Percentiles rank a stretch among this genome's conserved stretches.
phyloP scores from a whole-genome alignment of 2,888 invertebrate genomes.

The Aphrophora alni region DNA sequence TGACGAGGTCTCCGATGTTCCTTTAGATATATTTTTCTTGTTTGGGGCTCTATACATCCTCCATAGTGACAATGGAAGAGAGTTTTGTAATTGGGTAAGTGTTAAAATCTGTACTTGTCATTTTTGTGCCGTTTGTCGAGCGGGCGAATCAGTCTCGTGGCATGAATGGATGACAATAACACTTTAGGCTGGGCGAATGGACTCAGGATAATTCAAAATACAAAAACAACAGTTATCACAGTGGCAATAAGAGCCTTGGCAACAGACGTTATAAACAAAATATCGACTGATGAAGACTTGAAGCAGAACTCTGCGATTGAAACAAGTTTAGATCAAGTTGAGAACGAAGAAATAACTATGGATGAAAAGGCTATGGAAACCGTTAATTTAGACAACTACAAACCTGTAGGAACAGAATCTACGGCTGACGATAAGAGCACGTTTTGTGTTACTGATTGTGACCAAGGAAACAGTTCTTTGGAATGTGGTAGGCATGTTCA shows the following conservation, averaged over 20 bases:
- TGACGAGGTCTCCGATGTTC: too few species aligned
- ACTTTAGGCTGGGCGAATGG: neutral
- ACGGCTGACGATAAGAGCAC: neutral
- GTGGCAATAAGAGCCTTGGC: neutral
- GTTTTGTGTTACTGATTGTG: neutral
- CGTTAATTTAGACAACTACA: neutral
- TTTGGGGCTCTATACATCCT: too few species aligned
- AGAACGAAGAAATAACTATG: too few species aligned
- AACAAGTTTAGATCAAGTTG: neutral
- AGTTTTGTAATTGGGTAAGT: too few species aligned
- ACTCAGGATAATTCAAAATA: neutral
- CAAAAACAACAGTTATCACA: neutral
- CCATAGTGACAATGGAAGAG: too few species aligned
- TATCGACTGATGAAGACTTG: neutral
- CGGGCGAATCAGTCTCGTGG: neutral
- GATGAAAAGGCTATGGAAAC: neutral
- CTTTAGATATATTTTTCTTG: too few species aligned
- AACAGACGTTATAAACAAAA: neutral
- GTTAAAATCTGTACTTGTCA: too few species aligned
- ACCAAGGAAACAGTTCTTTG: neutral
- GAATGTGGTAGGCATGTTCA: neutral
- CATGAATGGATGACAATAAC: neutral
- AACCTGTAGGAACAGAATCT: neutral
- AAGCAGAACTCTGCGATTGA: neutral
- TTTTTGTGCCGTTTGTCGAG: neutral